These are phyloP conservation scores for Aphelenchoides fujianensis DNA, from an alignment of 1,140 invertebrate genomes.

Conservation along the genomic window DNA sequence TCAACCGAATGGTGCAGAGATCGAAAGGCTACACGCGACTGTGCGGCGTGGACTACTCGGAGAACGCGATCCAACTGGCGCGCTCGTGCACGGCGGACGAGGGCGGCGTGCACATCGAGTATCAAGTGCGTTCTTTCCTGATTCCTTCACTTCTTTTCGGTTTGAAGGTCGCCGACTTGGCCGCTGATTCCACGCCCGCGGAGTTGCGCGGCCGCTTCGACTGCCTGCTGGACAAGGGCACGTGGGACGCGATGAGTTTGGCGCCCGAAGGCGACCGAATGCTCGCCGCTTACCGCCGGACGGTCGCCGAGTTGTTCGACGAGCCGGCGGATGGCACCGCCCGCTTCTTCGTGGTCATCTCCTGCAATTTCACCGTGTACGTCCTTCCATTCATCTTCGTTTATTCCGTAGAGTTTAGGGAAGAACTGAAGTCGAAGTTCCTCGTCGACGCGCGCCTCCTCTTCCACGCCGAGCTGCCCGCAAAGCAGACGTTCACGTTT, in stretches of 20 bases:
- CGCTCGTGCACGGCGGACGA: constrained; percentile 15
- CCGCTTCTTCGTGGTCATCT: constrained; percentile 78
- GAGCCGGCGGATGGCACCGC: constrained; percentile 66
- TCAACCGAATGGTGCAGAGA: not conserved
- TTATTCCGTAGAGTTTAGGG: constrained; percentile 20
- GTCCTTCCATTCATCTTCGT: constrained; percentile 75
- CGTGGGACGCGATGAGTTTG: constrained; percentile 79
- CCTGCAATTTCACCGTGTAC: constrained; percentile 83
- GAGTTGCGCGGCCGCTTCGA: constrained; percentile 17
- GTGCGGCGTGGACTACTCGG: constrained; percentile 18
- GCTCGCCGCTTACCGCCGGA: constrained; percentile 20
- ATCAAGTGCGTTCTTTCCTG: not conserved
- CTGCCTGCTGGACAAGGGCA: constrained; percentile 81
- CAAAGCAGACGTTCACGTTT: not conserved
- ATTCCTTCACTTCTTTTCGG: not conserved
- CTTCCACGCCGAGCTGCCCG: not conserved
- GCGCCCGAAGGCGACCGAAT: constrained; percentile 66
- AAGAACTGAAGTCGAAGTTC: constrained; percentile 9
- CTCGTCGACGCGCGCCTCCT: constrained; percentile 58
- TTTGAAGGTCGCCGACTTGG: constrained; percentile 67
- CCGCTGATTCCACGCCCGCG: constrained; percentile 48
- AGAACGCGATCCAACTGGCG: constrained; percentile 17
- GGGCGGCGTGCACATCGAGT: not conserved
- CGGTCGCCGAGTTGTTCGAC: constrained; percentile 21
- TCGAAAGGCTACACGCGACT: not conserved